A percentile compares a stretch with the other conserved stretches of the same genome.
These are phyloP conservation scores for Bos indicus DNA, from an alignment of 2,113 vertebrate species.

Conservation along the genomic window DNA sequence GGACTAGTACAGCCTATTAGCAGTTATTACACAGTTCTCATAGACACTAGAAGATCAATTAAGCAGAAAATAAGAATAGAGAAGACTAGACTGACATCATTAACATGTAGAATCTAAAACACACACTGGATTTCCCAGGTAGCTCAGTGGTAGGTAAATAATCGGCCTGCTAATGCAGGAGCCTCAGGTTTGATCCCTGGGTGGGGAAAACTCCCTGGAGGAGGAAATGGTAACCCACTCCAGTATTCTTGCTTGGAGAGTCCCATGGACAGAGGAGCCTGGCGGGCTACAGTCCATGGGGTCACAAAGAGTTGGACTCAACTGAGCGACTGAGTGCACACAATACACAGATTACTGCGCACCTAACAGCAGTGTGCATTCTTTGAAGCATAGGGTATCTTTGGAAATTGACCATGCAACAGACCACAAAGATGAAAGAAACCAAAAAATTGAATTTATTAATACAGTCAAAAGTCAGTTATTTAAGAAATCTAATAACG, in stretches of 20 bases:
- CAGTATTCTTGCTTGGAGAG: not conserved
- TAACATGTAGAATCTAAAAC: not conserved
- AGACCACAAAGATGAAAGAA: not conserved
- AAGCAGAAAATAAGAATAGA: not conserved
- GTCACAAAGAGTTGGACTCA: not conserved
- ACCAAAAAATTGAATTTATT: not conserved
- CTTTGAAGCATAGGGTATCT: not conserved
- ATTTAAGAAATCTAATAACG: not conserved
- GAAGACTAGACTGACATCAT: not conserved
- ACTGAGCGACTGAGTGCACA: rapidly evolving
- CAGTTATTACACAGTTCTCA: not conserved
- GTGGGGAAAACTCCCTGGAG: not conserved
- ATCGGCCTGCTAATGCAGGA: not conserved
- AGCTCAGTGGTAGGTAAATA: not conserved
- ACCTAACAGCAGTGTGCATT: not conserved
- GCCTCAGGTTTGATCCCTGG: not conserved
- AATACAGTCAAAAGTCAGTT: not conserved
- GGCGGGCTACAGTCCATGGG: rapidly evolving
- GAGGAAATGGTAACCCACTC: not conserved
- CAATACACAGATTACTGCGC: not conserved
- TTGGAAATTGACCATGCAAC: not conserved
- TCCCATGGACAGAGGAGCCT: not conserved
- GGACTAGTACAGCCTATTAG: not conserved
- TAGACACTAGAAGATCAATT: not conserved
- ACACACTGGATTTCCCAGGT: not conserved